Evolutionary conservation across 2,113 vertebrate species (phyloP).

Genomic region (Melozone crissalis): DNA sequence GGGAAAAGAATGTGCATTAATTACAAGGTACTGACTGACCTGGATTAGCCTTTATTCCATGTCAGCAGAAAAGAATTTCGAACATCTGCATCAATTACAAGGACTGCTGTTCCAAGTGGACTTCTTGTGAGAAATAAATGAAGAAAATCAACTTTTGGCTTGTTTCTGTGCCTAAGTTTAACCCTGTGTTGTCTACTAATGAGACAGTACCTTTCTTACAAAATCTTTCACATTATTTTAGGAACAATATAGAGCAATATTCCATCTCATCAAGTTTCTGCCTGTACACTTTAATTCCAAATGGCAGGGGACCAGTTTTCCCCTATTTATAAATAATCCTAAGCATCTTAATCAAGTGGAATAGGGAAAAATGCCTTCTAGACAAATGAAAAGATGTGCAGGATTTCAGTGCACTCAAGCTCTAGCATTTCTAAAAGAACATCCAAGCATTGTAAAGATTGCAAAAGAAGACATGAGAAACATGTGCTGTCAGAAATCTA

Average conservation of each 20-base stretch:
- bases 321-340: neutral
- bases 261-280: neutral
- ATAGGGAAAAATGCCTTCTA: neutral
- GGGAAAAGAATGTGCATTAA: constrained; percentile 43
- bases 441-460: neutral
- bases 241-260: neutral
- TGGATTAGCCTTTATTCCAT: constrained; percentile 61
- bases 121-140: constrained; percentile 20
- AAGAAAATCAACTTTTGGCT: constrained; percentile 21
- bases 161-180: neutral
- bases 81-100: constrained; percentile 62
- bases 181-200: neutral
- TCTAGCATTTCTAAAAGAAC: neutral
- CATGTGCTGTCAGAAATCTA: neutral
- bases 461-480: neutral
- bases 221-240: neutral
- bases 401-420: neutral
- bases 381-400: neutral
- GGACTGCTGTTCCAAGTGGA: constrained; percentile 8
- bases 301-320: neutral
- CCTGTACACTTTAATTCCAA: neutral
- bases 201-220: neutral
- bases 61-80: constrained; percentile 70
- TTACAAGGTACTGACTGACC: constrained; percentile 58
- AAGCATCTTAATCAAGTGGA: neutral